These are phyloP conservation scores for Ylistrum balloti DNA, from an alignment of 1,140 invertebrate genomes.

Conservation along the genomic window DNA sequence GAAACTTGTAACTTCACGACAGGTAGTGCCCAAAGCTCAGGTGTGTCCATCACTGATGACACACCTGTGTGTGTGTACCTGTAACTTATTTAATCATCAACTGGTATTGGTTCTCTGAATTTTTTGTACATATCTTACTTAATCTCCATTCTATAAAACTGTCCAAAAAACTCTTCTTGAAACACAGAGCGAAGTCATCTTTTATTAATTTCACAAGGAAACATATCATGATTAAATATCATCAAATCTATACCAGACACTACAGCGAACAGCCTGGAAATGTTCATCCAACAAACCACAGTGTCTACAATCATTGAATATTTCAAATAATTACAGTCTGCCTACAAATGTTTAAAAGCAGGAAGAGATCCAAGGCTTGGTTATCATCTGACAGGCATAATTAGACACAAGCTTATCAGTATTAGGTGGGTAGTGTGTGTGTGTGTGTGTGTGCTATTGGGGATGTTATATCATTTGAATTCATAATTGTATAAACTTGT, in stretches of 20 bases:
- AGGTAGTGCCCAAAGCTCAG: neutral
- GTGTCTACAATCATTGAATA: neutral
- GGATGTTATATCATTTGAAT: too few relatives aligned
- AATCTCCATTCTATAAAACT: too few relatives aligned
- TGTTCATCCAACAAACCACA: neutral
- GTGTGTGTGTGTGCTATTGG: too few relatives aligned
- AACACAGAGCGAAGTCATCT: too few relatives aligned
- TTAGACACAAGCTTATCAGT: neutral
- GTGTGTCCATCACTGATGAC: neutral
- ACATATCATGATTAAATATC: neutral
- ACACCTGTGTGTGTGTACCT: conserved; percentile 2
- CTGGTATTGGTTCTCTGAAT: neutral
- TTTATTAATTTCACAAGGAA: neutral
- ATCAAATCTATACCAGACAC: neutral
- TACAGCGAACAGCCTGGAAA: neutral
- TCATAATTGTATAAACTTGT: too few relatives aligned
- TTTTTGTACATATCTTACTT: too few relatives aligned
- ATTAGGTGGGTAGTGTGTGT: neutral
- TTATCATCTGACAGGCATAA: neutral
- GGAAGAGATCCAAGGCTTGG: neutral
- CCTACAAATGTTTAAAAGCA: neutral
- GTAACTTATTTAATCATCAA: neutral
- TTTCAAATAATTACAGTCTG: neutral
- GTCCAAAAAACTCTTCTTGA: too few relatives aligned
- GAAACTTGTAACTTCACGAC: neutral